A percentile compares a stretch with the other conserved stretches of the same genome.
These are phyloP conservation scores for Chymomyza procnemis DNA, from an alignment of 2,888 invertebrate genomes.

Conservation along the genomic window DNA sequence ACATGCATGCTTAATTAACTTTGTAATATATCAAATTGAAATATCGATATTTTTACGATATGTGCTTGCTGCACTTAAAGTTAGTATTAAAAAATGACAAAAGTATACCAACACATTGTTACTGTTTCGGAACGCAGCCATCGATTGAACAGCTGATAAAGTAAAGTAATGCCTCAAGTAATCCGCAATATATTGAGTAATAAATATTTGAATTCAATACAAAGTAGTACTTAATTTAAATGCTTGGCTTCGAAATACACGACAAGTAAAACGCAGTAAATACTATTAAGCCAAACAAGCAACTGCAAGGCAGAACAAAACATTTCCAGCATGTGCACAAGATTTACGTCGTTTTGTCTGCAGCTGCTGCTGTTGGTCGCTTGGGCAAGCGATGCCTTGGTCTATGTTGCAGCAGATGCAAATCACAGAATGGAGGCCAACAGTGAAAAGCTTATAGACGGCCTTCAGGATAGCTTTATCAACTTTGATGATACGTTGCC, in stretches of 20 bases:
- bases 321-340: neutral
- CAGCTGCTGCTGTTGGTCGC: neutral
- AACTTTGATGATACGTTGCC: constrained; percentile 26
- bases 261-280: neutral
- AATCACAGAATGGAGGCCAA: constrained; percentile 15
- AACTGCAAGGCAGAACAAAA: neutral
- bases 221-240: neutral
- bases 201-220: neutral
- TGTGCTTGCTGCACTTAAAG: neutral
- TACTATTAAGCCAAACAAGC: neutral
- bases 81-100: neutral
- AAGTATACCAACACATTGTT: neutral
- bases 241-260: neutral
- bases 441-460: constrained; percentile 13
- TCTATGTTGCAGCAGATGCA: neutral
- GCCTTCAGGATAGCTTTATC: constrained; percentile 46
- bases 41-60: neutral
- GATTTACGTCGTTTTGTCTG: neutral
- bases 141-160: neutral
- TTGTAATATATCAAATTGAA: neutral
- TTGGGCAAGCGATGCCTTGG: neutral
- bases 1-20: too few species aligned
- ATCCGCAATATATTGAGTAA: constrained; percentile 1
- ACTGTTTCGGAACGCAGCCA: neutral
- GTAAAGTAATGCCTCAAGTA: neutral